Base-by-base conservation (phyloP, 2,888 invertebrate species). In the Osmoderma eremita region DNA sequence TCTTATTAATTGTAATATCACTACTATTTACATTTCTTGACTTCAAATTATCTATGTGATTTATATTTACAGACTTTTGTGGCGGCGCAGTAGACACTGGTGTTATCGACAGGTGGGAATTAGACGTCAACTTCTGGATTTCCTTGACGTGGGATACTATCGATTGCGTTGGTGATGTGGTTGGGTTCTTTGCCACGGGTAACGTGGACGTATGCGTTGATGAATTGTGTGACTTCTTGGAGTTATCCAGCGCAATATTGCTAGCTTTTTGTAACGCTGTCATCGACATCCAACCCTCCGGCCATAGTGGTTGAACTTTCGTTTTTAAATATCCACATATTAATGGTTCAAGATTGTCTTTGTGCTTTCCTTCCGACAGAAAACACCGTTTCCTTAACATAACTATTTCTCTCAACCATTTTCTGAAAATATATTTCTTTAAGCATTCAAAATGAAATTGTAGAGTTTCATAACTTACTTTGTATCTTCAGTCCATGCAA, bases 401-500 rank as follows among this genome's bases (percentile, higher is more conserved):
- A 2, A 80, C 71, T n/a, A 80, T 78, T 63, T 82, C 81, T 64
- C 77, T 78, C 12, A 81, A 58, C 38, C 76, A 70, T 76, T 78
- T 79, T 71, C 81, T 80, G 68, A 39, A 77, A 77, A 42, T 15
- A 42, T 17, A 62, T 17, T 50, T 8, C 6, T 30, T 30, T 30
- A 30, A 30, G 6, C 6, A 30, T 1, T 30, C 8, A 30, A 30
- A 30, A 30, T 30, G 10, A 8, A 3, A 8, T 30, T 2, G 10
- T 5, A 5, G 38, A 3, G 12, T 42, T 17, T 13, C 1, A 42
- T 12, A 2, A 12, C 80, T 77, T 80, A 89, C 89, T 86, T 88
- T 48, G 86, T 82, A 75, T 88, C 86, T 48, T 86, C 85, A 58
- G 88, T 89, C 92, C 93, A 93, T 24, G 88, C 86, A 82, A 92